Base-by-base conservation (phyloP, 2,888 invertebrate species). In the Amiota mariae region DNA sequence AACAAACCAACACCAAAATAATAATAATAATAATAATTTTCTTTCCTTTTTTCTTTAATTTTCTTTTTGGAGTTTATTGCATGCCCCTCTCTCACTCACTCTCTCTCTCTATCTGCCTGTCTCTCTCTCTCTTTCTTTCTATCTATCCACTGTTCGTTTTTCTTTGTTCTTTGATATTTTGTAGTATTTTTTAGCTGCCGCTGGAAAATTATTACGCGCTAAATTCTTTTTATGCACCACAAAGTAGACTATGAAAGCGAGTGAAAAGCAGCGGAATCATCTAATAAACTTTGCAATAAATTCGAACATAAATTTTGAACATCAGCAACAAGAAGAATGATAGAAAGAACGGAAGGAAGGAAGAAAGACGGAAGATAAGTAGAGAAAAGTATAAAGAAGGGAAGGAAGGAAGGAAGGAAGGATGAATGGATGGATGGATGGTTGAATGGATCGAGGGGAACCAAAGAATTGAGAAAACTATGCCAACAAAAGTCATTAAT, bases 401-500 rank as follows among this genome's bases (percentile, higher is more conserved):
- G 36, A 36, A 36, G 36, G 8, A 36, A 36, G 36, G 36, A 36
- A 36, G 36, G 4, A 36, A 6, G 36, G 8, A 36, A 6, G 36
- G 36, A 36, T 6, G 36, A 6, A 36, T 6, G n/a, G n/a, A n/a
- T n/a, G 24, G 24, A 24, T 24, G 24, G 1, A 24, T 24, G 24
- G 36, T 24, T 24, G 1, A 24, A 36, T 4, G 6, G 2, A 24
- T 24, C 24, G 24, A 57, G 49, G 12, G 70, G 74, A 73, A 72
- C 80, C 82, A 82, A 78, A 82, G 81, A 84, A 78, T 81, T 81
- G 82, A 79, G 81, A 82, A 84, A 85, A 82, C 83, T 85, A 85
- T 82, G 83, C 82, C 80, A 84, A 86, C 86, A 85, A 85, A 86
- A 85, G 82, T 84, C 85, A 85, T 85, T 83, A 85, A 85, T 86